A percentile compares a stretch with the other conserved stretches of the same genome.
Conservation (phyloP, 2,113 vertebrate genomes). For the Aramus guarauna region DNA sequence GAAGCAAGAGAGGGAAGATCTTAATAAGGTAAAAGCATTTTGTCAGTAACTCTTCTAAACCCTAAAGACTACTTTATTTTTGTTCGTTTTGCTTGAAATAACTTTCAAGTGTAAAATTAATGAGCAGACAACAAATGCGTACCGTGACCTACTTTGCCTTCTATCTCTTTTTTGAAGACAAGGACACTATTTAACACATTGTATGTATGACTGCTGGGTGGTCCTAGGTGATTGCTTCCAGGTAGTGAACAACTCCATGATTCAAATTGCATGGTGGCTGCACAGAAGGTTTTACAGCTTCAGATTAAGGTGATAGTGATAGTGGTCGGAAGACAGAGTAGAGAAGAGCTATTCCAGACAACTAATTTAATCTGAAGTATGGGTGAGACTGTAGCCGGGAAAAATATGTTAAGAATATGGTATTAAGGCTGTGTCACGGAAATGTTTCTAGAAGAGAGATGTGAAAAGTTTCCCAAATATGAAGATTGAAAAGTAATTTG, state of each 20-base stretch:
- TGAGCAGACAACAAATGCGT: not conserved
- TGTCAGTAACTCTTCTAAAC: not conserved
- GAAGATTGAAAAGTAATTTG: not conserved
- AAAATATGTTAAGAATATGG: not conserved
- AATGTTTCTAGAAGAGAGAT: not conserved
- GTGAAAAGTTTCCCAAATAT: not conserved
- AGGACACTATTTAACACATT: not conserved
- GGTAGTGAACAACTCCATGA: not conserved
- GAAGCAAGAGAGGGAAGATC: constrained; percentile 88
- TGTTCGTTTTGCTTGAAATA: not conserved
- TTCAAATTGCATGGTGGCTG: not conserved
- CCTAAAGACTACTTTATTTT: not conserved
- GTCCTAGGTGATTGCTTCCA: not conserved
- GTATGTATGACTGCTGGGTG: not conserved
- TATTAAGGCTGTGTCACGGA: not conserved
- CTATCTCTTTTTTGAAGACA: not conserved
- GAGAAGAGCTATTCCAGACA: not conserved
- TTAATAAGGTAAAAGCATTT: constrained; percentile 87
- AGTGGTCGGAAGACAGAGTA: not conserved
- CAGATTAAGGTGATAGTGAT: not conserved
- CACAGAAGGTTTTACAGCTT: not conserved
- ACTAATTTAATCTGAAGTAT: not conserved
- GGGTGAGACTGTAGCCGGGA: not conserved
- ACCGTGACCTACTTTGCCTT: not conserved
- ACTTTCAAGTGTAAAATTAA: not conserved